Percentiles rank a stretch among this genome's conserved stretches.
phyloP scores from a whole-genome alignment of 2,797 vertebrate genomes.

The Phalanger gymnotis region DNA sequence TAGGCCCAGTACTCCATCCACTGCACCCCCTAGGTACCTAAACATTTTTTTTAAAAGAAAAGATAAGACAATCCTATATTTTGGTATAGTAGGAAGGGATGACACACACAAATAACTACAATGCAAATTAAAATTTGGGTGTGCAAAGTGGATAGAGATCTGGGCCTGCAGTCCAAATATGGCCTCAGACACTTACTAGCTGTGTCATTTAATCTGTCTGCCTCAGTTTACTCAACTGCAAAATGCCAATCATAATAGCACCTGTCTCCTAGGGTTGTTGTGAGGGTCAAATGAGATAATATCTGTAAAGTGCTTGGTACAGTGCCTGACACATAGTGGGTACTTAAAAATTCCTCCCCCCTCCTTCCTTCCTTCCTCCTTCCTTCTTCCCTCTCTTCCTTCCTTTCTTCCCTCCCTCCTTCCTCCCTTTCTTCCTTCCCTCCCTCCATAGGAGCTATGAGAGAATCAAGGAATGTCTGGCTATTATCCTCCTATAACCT shows the following conservation, averaged over 20 bases:
- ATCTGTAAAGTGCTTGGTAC: neutral
- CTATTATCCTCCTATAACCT: neutral
- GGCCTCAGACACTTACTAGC: neutral
- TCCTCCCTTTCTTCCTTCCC: neutral
- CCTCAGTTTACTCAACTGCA: neutral
- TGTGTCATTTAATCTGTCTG: neutral
- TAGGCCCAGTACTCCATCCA: too few relatives aligned
- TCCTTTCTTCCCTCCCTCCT: neutral
- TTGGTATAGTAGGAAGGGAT: neutral
- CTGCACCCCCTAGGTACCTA: neutral
- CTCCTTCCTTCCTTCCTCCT: neutral
- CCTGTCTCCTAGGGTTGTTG: neutral
- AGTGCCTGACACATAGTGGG: neutral
- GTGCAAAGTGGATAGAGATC: neutral
- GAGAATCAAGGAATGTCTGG: neutral
- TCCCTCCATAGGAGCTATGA: neutral
- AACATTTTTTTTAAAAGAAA: neutral
- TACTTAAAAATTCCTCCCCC: neutral
- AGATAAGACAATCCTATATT: neutral
- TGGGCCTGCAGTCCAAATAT: neutral
- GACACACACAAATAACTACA: neutral
- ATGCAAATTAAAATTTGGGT: neutral
- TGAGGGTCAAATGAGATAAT: neutral
- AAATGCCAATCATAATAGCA: neutral
- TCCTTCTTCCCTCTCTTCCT: neutral